Evolutionary conservation across 2,113 vertebrate genomes (phyloP).

Genomic region (Salvelinus namaycush): DNA sequence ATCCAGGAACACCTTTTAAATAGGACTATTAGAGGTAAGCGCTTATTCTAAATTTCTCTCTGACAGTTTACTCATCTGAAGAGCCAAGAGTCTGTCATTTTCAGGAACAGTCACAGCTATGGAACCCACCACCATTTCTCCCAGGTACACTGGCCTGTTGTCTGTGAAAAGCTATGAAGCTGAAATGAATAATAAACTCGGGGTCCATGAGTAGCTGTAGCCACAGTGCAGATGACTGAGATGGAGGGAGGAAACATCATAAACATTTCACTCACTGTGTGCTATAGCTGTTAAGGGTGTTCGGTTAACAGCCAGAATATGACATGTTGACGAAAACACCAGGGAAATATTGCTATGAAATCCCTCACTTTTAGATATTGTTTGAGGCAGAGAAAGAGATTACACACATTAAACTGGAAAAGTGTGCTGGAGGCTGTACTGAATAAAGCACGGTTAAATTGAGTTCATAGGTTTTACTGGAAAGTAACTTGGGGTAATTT

Average conservation of each 20-base stretch:
- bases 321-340: background rate
- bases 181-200: background rate
- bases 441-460: too few species aligned
- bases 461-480: background rate
- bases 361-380: background rate
- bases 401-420: background rate
- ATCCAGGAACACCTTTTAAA: background rate
- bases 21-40: background rate
- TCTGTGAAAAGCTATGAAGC: background rate
- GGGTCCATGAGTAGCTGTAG: background rate
- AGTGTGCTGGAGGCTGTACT: background rate
- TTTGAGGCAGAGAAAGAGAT: background rate
- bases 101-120: background rate
- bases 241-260: constrained; percentile 4
- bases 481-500: background rate
- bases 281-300: constrained; percentile 14
- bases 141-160: background rate
- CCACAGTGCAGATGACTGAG: constrained; percentile 11
- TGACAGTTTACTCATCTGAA: background rate
- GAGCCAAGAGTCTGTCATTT: background rate
- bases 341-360: background rate
- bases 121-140: background rate
- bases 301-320: constrained; percentile 17
- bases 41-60: background rate
- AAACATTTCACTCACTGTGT: constrained; percentile 25